Evolutionary conservation across 2,113 vertebrate species (phyloP), one percentile per base, ranked within the genome.

Genomic region (Scolopax mira): DNA sequence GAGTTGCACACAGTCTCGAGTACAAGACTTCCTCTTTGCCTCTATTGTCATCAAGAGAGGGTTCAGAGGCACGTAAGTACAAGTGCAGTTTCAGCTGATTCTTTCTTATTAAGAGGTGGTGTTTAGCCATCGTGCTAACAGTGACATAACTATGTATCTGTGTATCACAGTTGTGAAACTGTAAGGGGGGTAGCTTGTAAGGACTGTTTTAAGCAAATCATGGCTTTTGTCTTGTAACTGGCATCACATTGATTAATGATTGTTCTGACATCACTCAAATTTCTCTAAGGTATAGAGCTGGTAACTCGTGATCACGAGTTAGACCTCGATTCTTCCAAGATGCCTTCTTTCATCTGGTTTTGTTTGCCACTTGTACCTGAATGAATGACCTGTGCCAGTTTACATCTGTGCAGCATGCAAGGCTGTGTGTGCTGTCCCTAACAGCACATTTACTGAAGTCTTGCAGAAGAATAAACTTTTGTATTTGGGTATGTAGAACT

Each of bases 401-500:
- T 66, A n/a, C 51, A 70, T 93, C 58, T 88, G 58, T 39, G 41
- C 18, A 88, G 48, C 39, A 57, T 88, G 30, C 60, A 42, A 88
- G 72, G 51, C 55, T 65, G 37, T 42, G 79, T 54, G 33, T 65
- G 74, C 62, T 88, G 48, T 78, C 55, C 44, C 58, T 78, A 46
- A 37, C 2, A 73, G 54, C 60, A 27, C 33, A 4, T 78, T 49
- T 78, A 44, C 72, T 67, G 71, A 55, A 70, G 69, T 46, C 79
- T 94, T 84, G 60, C 58, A 86, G 90, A 72, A 88, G 61, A 90
- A 55, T 55, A 70, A 86, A 75, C 61, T 94, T 95, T 92, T 19
- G 0, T 90, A 74, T 94, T 88, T 80, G 72, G 33, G 42, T 31
- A 30, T 42, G 25, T 81, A 90, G 85, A 80, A 51, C 46, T 84